These are phyloP conservation scores for Penaeus chinensis DNA, from an alignment of 1,140 invertebrate genomes.

Conservation along the genomic window DNA sequence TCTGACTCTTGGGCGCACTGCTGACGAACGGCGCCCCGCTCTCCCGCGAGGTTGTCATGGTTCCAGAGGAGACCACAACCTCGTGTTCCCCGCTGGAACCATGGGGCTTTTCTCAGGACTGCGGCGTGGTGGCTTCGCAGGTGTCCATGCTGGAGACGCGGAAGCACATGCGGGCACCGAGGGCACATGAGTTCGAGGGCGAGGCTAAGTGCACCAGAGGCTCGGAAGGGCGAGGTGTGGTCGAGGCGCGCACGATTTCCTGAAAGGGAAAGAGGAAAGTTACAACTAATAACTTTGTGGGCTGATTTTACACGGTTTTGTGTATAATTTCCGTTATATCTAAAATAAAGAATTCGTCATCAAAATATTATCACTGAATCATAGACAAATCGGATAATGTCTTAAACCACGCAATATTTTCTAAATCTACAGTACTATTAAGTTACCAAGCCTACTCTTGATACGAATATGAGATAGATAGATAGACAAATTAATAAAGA, in stretches of 20 bases:
- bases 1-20: too few relatives aligned
- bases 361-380: too few relatives aligned
- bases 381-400: too few relatives aligned
- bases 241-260: background rate
- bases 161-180: conserved; percentile 62
- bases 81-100: conserved; percentile 44
- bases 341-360: background rate
- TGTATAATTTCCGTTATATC: background rate
- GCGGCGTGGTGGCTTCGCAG: conserved; percentile 57
- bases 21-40: too few relatives aligned
- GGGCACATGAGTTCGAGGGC: conserved; percentile 58
- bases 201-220: conserved; percentile 61
- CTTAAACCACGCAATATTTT: background rate
- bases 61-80: conserved; percentile 11
- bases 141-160: conserved; percentile 59
- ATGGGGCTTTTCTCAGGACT: conserved; percentile 56
- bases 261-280: background rate
- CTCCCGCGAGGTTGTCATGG: background rate
- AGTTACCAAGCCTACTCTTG: too few relatives aligned
- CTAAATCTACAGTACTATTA: background rate
- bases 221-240: conserved; percentile 20
- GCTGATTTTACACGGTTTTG: too few relatives aligned
- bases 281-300: too few relatives aligned
- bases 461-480: too few relatives aligned
- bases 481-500: too few relatives aligned